These are phyloP conservation scores for Periparus ater DNA, from an alignment of 2,797 vertebrate species.

Conservation along the genomic window DNA sequence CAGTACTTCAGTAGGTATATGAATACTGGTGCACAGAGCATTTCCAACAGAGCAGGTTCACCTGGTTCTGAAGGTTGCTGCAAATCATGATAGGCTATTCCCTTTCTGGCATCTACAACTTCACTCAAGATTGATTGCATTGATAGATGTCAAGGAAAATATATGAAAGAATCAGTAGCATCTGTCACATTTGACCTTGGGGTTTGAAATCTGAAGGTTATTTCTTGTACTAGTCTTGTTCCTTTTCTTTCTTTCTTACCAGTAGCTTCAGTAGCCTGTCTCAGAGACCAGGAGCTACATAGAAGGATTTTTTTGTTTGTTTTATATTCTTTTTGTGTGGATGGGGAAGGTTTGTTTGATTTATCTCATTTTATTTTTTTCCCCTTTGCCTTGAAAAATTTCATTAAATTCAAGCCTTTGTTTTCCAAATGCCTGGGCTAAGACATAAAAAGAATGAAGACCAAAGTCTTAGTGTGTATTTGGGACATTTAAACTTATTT, in stretches of 20 bases:
- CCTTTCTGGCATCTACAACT: constrained; percentile 64
- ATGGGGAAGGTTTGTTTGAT: neutral
- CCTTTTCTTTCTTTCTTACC: neutral
- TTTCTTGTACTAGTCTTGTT: constrained; percentile 19
- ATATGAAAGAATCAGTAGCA: constrained; percentile 56
- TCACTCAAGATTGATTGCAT: constrained; percentile 62
- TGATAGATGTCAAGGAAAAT: constrained; percentile 68
- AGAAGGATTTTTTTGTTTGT: neutral
- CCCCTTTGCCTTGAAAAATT: neutral
- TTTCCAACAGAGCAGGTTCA: neutral
- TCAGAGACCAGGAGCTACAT: neutral
- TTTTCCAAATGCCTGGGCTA: neutral
- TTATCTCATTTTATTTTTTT: neutral
- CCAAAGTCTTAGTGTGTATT: neutral
- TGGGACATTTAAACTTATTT: neutral
- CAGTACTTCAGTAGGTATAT: neutral
- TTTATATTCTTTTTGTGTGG: neutral
- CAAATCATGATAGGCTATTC: constrained; percentile 70
- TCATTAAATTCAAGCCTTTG: neutral
- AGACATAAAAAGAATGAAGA: neutral
- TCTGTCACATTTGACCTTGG: constrained; percentile 71
- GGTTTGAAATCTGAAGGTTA: constrained; percentile 61
- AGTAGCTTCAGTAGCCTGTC: neutral
- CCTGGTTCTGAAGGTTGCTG: constrained; percentile 68
- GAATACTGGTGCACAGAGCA: neutral